Conservation (phyloP, 1,140 invertebrate species). For the Leptinotarsa texana region DNA sequence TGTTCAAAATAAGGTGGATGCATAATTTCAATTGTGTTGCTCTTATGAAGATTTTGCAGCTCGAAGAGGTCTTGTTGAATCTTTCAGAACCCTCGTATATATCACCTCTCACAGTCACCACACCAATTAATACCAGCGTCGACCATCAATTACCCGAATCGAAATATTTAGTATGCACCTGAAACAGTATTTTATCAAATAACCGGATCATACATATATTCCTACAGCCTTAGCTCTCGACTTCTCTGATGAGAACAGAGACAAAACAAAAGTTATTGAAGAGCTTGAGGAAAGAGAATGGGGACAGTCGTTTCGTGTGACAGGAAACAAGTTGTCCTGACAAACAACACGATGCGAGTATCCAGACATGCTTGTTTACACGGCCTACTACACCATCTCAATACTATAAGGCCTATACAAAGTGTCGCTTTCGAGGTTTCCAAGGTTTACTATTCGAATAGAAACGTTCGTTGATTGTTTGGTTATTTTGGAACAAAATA, state of each 20-base stretch:
- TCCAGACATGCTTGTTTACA: slow-evolving; percentile 41
- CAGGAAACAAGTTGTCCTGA: slow-evolving; percentile 48
- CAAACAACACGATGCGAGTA: slow-evolving; percentile 44
- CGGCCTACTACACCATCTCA: slow-evolving; percentile 33
- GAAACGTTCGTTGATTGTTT: too few species aligned
- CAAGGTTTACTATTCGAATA: too few species aligned
- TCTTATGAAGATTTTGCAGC: too few species aligned
- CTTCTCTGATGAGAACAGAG: slow-evolving; percentile 10
- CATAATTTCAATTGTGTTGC: too few species aligned
- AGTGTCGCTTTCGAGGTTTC: not conserved
- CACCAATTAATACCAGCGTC: not conserved
- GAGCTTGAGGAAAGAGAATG: slow-evolving; percentile 28
- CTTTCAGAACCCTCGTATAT: too few species aligned
- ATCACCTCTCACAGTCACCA: not conserved
- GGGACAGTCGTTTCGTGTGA: slow-evolving; percentile 39
- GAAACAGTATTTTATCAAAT: not conserved
- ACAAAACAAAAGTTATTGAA: slow-evolving; percentile 24
- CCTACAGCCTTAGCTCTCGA: not conserved
- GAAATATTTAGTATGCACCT: slow-evolving; percentile 1
- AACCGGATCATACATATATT: slow-evolving; percentile 3
- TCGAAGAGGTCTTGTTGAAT: too few species aligned
- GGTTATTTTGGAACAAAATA: too few species aligned
- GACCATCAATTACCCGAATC: not conserved
- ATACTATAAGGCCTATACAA: slow-evolving; percentile 11
- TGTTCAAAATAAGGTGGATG: too few species aligned